Evolutionary conservation across 1,140 invertebrate genomes (phyloP), one percentile per base, ranked within the genome.

Genomic region (Nebria ingens): DNA sequence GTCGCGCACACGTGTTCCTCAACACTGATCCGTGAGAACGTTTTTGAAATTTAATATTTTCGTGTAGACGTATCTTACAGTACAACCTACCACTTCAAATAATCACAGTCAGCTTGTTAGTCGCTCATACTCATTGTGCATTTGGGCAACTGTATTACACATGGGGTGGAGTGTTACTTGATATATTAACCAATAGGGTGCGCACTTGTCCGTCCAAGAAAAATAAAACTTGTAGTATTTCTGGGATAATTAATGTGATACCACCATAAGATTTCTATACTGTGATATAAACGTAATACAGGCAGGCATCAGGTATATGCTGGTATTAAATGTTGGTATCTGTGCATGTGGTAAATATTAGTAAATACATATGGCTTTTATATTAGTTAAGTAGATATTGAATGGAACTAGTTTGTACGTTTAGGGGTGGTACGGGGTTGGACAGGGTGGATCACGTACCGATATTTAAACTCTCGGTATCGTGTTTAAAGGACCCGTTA

Each of bases 301-400:
- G 51, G 19, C 15, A 21, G 19, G 51, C 21, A 12, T 19, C 11
- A n/a, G 9, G 51, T 52, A 9, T 52, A 52, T 23, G 17, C 6
- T 52, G 60, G 60, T 61, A 63, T 62, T 62, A 64, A 61, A 61
- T 59, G 57, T 57, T 56, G 58, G 61, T 60, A 55, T 53, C 52
- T 25, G 58, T 61, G 40, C 65, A 66, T 66, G 64, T 65, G 64
- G 65, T 66, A 66, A 66, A 66, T 65, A 66, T 66, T 66, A 64
- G 65, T 66, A 65, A 65, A 65, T 64, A 65, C 65, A 65, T 62
- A 61, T 62, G 65, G 64, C 53, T 59, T 62, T 64, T 65, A 62
- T 66, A 63, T 60, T 62, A 57, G 55, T 60, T 58, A 62, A 60
- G 56, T 58, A 34, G 55, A 45, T 45, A 45, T 45, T 45, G 40